Evolutionary conservation across 2,797 vertebrate genomes (phyloP), one percentile per base, ranked within the genome.

Genomic region (Notamacropus eugenii): DNA sequence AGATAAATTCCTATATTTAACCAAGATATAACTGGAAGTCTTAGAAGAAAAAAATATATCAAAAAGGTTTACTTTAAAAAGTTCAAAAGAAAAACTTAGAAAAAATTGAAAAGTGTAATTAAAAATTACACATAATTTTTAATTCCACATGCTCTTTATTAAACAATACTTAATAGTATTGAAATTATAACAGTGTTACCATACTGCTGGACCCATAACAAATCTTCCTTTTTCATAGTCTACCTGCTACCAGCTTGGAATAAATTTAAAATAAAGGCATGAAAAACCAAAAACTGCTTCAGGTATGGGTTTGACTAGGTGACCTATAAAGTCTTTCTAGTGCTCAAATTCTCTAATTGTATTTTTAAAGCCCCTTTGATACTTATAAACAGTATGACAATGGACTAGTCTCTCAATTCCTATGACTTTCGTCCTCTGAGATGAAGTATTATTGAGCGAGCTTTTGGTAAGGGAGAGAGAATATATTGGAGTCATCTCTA

Each of bases 61-160:
- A 93, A 54, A 10, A 46, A 93, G 90, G 3, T 94, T 95, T 91
- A 93, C 28, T 82, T 95, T 46, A 94, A 93, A 87, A 96, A 94
- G 92, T 54, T 62, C 90, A 96, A 97, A 91, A 95, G 56, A 94
- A 95, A 50, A 96, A 94, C 59, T 94, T 94, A 90, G 91, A 92
- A 58, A 46, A 95, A 95, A 93, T 1, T 8, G 14, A 74, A 40
- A 92, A 90, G 90, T 91, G 22, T 90, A 24, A 55, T 28, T 87
- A 27, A 87, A 87, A 46, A 9, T 87, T 87, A 46, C 8, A 46
- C 8, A 82, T 82, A n/a, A n/a, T 3, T 87, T 82, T 87, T 46
- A 87, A 87, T 24, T 87, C 9, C 14, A 40, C 8, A 50, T 87
- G 0, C 22, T 10, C 74, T 87, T 87, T 50, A 87, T 46, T 74